Percentiles rank a stretch among this genome's conserved stretches.
phyloP scores from a whole-genome alignment of 2,888 invertebrate genomes.

The Thymelicus lineola region DNA sequence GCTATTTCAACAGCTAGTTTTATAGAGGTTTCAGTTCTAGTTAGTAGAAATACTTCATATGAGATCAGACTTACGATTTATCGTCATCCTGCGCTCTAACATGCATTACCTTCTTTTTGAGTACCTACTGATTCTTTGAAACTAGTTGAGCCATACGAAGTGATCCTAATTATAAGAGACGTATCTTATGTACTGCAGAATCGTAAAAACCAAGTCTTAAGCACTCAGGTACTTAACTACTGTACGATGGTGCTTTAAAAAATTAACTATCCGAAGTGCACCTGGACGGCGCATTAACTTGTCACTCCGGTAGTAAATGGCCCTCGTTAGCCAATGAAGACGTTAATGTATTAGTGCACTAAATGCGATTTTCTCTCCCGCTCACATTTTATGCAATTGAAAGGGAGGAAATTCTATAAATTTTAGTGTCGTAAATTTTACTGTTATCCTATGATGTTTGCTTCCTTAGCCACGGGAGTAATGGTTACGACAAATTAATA shows the following conservation, averaged over 20 bases:
- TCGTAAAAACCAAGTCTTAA: conserved; percentile 7
- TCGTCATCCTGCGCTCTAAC: too few species aligned
- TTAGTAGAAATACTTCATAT: too few species aligned
- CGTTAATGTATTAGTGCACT: conserved; percentile 39
- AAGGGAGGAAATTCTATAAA: conserved; percentile 16
- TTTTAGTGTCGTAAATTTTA: not conserved
- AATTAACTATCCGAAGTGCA: conserved; percentile 28
- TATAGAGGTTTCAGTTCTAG: too few species aligned
- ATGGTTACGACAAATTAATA: too few species aligned
- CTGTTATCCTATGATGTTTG: not conserved
- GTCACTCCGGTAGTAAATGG: conserved; percentile 34
- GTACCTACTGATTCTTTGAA: too few species aligned
- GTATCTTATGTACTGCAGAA: not conserved
- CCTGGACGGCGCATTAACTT: conserved; percentile 37
- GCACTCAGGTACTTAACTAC: conserved; percentile 1
- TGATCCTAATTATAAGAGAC: too few species aligned
- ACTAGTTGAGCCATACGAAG: too few species aligned
- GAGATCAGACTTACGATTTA: too few species aligned
- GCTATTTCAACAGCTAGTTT: too few species aligned
- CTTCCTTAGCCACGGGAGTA: too few species aligned
- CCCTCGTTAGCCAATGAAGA: conserved; percentile 38
- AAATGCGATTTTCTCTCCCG: conserved; percentile 31
- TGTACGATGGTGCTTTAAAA: conserved; percentile 21
- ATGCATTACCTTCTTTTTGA: too few species aligned
- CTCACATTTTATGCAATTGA: conserved; percentile 17